phyloP scores from a whole-genome alignment of 2,888 invertebrate genomes.

The Tachina fera region DNA sequence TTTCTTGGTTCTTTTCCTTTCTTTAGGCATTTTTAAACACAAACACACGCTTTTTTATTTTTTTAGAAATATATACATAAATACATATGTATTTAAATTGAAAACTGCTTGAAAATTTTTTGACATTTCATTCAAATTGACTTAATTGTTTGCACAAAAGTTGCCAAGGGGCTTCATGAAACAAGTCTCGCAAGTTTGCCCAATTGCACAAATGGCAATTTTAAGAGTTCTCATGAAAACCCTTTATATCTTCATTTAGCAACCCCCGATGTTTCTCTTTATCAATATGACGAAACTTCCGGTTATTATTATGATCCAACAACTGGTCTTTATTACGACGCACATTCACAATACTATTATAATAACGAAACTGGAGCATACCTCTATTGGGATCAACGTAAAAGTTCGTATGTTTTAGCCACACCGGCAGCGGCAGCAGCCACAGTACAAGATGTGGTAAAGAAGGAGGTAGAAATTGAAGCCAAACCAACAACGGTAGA shows the following conservation, averaged over 20 bases:
- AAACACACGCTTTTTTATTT: too few relatives aligned
- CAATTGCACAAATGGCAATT: too few relatives aligned
- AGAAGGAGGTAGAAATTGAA: slow-evolving; percentile 73
- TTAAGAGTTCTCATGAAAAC: too few relatives aligned
- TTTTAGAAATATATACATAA: too few relatives aligned
- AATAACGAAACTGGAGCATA: slow-evolving; percentile 95
- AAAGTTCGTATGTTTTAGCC: slow-evolving; percentile 84
- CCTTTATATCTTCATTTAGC: slow-evolving; percentile 79
- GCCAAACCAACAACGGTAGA: slow-evolving; percentile 71
- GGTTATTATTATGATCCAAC: slow-evolving; percentile 97
- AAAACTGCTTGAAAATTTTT: too few relatives aligned
- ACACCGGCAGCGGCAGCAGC: slow-evolving; percentile 80
- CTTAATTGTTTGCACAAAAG: too few relatives aligned
- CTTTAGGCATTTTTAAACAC: too few relatives aligned
- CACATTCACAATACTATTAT: slow-evolving; percentile 97
- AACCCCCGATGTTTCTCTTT: slow-evolving; percentile 94
- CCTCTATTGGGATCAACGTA: slow-evolving; percentile 95
- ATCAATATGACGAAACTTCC: slow-evolving; percentile 96
- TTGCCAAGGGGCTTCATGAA: too few relatives aligned
- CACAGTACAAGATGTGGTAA: slow-evolving; percentile 76
- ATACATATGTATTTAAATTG: too few relatives aligned
- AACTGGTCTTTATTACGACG: slow-evolving; percentile 98
- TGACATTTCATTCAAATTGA: too few relatives aligned
- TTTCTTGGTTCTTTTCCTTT: too few relatives aligned
- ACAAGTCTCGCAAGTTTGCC: too few relatives aligned